phyloP scores from a whole-genome alignment of 2,888 invertebrate genomes.

The Coelinius sp. region DNA sequence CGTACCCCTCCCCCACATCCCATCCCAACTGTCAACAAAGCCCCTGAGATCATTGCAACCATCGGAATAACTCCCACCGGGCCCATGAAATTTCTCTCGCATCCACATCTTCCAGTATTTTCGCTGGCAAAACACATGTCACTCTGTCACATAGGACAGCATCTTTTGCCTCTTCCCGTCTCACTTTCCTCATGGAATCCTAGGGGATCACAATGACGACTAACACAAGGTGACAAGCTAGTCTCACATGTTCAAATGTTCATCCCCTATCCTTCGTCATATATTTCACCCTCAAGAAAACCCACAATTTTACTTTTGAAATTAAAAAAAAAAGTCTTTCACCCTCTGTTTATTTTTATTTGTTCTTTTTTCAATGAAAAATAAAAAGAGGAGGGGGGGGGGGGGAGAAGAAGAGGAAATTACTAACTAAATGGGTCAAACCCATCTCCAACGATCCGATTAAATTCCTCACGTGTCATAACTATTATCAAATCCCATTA shows the following conservation, averaged over 20 bases:
- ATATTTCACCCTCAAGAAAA: not conserved
- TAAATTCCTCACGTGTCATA: conserved; percentile 44
- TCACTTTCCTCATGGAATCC: not conserved
- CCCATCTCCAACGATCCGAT: conserved; percentile 43
- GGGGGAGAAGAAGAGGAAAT: not conserved
- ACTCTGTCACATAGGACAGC: not conserved
- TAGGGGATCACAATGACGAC: not conserved
- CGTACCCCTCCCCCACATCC: not conserved
- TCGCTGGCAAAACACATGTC: not conserved
- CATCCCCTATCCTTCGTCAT: not conserved
- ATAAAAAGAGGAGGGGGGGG: not conserved
- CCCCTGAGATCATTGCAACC: not conserved
- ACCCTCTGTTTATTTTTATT: not conserved
- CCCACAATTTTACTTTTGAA: not conserved
- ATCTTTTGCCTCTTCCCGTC: not conserved
- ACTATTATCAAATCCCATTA: too few species aligned
- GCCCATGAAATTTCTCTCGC: not conserved
- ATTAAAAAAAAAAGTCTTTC: not conserved
- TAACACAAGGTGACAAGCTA: not conserved
- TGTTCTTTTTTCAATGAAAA: not conserved
- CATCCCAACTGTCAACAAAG: not conserved
- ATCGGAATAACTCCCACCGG: not conserved
- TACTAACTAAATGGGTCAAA: conserved; percentile 39
- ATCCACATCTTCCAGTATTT: not conserved
- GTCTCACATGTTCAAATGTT: not conserved